These are phyloP conservation scores for Adelognathus sp. DNA, from an alignment of 2,888 invertebrate species.

Conservation along the genomic window DNA sequence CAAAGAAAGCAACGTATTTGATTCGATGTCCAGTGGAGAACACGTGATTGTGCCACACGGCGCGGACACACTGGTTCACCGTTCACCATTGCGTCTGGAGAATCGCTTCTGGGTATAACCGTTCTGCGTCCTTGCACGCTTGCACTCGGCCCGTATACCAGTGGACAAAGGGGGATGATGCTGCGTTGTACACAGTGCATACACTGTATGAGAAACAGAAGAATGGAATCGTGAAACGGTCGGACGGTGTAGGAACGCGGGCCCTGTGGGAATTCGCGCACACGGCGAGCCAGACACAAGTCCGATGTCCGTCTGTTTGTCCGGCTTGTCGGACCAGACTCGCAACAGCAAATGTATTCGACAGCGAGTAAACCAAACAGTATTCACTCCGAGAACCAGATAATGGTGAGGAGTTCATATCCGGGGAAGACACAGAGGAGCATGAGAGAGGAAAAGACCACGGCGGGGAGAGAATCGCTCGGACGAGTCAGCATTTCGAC, in stretches of 20 bases:
- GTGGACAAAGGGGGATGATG: conserved; percentile 48
- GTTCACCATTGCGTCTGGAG: conserved; percentile 42
- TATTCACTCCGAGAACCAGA: conserved; percentile 58
- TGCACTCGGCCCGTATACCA: conserved; percentile 40
- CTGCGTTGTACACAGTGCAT: conserved; percentile 47
- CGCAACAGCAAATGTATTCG: conserved; percentile 60
- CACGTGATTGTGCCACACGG: not conserved
- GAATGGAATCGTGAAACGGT: conserved; percentile 41
- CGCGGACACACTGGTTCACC: conserved; percentile 8
- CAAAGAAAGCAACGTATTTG: conserved; percentile 3
- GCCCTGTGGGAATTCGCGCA: conserved; percentile 60
- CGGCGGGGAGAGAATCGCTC: conserved; percentile 18
- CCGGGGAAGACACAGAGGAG: conserved; percentile 28
- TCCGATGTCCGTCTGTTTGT: conserved; percentile 52
- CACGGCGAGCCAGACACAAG: conserved; percentile 37
- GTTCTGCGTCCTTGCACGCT: conserved; percentile 32
- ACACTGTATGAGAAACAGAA: conserved; percentile 55
- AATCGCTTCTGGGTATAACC: conserved; percentile 24
- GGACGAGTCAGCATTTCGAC: conserved; percentile 32
- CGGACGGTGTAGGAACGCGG: conserved; percentile 38
- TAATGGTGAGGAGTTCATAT: conserved; percentile 53
- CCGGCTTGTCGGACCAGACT: conserved; percentile 30
- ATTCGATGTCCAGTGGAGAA: conserved; percentile 25
- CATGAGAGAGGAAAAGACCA: conserved; percentile 2
- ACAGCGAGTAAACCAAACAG: conserved; percentile 69